phyloP scores from a whole-genome alignment of 2,888 invertebrate genomes.

The Beris chalybata region DNA sequence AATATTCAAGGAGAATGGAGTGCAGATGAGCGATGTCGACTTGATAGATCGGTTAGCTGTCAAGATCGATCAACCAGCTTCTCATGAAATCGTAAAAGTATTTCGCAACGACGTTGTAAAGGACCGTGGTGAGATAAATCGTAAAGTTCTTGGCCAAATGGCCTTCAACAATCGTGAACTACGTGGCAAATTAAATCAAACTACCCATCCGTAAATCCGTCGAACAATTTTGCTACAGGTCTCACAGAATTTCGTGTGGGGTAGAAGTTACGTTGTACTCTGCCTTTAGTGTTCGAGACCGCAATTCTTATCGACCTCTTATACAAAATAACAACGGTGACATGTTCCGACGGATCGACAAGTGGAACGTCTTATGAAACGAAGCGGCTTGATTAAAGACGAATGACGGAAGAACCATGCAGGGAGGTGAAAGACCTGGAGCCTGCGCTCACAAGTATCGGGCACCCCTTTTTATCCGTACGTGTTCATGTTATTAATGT shows the following conservation, averaged over 20 bases:
- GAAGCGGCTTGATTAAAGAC: too few relatives aligned
- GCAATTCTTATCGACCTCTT: slow-evolving; percentile 73
- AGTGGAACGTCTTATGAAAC: too few relatives aligned
- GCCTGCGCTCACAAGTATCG: too few relatives aligned
- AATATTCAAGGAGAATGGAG: slow-evolving; percentile 69
- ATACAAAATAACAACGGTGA: slow-evolving; percentile 78
- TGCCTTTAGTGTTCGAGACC: slow-evolving; percentile 80
- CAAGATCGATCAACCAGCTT: slow-evolving; percentile 74
- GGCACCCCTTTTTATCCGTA: too few relatives aligned
- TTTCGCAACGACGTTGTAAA: slow-evolving; percentile 73
- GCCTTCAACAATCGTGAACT: slow-evolving; percentile 73
- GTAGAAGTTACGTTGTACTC: slow-evolving; percentile 75
- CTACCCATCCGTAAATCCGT: slow-evolving; percentile 81
- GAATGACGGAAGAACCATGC: too few relatives aligned
- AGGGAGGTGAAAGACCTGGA: too few relatives aligned
- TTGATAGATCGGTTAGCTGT: slow-evolving; percentile 80
- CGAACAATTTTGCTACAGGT: slow-evolving; percentile 71
- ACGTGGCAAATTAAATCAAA: slow-evolving; percentile 71
- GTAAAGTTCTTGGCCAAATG: slow-evolving; percentile 69
- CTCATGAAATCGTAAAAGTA: slow-evolving; percentile 66
- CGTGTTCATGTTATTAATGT: too few relatives aligned
- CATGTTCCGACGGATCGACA: too few relatives aligned
- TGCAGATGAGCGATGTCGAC: slow-evolving; percentile 81
- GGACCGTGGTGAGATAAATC: slow-evolving; percentile 68
- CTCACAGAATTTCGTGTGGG: slow-evolving; percentile 65